Evolutionary conservation across 2,113 vertebrate species (phyloP).

Genomic region (Calonectris borealis): DNA sequence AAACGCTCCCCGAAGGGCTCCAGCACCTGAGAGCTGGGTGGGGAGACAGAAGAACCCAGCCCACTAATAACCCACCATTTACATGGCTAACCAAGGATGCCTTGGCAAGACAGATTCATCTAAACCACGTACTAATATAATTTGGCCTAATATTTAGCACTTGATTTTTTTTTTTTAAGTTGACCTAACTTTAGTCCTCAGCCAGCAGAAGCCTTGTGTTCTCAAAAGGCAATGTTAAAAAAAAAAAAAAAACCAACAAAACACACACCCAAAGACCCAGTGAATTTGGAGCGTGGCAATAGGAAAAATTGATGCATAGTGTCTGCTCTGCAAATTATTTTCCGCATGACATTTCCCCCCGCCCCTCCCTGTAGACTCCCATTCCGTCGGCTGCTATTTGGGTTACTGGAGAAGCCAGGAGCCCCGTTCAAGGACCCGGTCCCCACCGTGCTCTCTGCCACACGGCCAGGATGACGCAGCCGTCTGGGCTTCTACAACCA

Average conservation of each 20-base stretch:
- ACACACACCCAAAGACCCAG: background rate
- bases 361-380: background rate
- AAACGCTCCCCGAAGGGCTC: background rate
- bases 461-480: fast-evolving
- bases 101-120: background rate
- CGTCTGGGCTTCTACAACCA: background rate
- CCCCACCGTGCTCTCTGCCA: fast-evolving
- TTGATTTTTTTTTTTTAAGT: background rate
- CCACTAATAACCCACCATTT: background rate
- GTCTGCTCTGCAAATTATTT: background rate
- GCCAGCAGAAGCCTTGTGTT: background rate
- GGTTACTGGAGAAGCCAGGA: background rate
- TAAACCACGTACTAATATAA: background rate
- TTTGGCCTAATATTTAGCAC: background rate
- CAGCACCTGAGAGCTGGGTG: background rate
- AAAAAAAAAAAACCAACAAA: background rate
- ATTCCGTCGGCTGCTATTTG: background rate
- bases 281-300: background rate
- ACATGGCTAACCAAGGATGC: background rate
- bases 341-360: background rate
- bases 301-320: background rate
- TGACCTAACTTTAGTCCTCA: background rate
- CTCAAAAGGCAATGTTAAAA: background rate
- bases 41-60: background rate
- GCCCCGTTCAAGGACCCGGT: fast-evolving